Conservation (phyloP, 2,113 vertebrate species). For the Rhagologus leucostigma region DNA sequence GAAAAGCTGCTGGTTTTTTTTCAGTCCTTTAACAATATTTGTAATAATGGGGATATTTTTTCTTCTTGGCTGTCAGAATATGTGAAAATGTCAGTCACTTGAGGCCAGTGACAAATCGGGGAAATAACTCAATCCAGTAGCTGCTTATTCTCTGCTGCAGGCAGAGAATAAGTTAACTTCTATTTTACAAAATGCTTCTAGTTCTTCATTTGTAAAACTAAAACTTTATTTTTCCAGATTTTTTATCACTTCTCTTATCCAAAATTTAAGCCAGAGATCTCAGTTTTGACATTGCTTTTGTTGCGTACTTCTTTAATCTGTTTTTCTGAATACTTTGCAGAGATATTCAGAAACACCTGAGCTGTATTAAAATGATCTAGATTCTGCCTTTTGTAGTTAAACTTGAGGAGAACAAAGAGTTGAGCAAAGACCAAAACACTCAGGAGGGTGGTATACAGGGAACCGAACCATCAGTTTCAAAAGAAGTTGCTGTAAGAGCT, state of each 20-base stretch:
- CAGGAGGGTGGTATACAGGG: background rate
- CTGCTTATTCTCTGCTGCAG: background rate
- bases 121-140: background rate
- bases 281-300: background rate
- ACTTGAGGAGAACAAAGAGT: slow-evolving; percentile 11
- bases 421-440: background rate
- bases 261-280: background rate
- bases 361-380: background rate
- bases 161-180: background rate
- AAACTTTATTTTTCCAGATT: background rate
- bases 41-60: background rate
- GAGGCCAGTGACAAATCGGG: background rate
- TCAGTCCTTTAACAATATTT: background rate
- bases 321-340: background rate
- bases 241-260: background rate
- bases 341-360: background rate
- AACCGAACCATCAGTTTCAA: slow-evolving; percentile 8
- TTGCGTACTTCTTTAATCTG: background rate
- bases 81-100: background rate
- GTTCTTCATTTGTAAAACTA: background rate
- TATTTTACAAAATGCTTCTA: background rate
- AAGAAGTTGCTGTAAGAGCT: background rate
- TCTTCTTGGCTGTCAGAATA: background rate
- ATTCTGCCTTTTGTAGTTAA: slow-evolving; percentile 15
- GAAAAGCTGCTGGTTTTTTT: background rate